These are phyloP conservation scores for Lycocerus yunnanus DNA, from an alignment of 2,888 invertebrate genomes.

Conservation along the genomic window DNA sequence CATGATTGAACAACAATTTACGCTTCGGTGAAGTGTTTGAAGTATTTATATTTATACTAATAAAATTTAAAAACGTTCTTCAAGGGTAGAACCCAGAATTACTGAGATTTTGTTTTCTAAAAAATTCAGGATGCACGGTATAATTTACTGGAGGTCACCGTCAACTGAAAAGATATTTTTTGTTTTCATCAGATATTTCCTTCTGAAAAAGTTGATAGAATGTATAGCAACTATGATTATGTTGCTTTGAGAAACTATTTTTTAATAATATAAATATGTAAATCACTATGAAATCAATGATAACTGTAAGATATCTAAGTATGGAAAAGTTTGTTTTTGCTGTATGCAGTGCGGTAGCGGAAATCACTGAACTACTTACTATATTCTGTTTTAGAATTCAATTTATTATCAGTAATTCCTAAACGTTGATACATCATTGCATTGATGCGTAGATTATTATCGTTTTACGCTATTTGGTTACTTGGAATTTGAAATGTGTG, in stretches of 20 bases:
- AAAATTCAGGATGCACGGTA: neutral
- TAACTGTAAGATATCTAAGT: too few relatives aligned
- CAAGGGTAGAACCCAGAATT: neutral
- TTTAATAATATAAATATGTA: too few relatives aligned
- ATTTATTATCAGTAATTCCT: neutral
- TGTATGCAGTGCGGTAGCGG: too few relatives aligned
- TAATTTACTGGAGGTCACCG: neutral
- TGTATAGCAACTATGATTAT: too few relatives aligned
- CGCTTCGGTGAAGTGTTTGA: slow-evolving; percentile 9
- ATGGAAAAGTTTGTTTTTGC: too few relatives aligned
- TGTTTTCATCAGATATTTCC: neutral
- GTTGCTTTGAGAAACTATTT: too few relatives aligned
- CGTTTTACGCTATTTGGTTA: neutral
- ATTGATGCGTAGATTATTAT: neutral
- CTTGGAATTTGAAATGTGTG: neutral
- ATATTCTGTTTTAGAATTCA: neutral
- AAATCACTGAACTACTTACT: too few relatives aligned
- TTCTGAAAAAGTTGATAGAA: too few relatives aligned
- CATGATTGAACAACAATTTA: slow-evolving; percentile 9
- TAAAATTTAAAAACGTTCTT: neutral
- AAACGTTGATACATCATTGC: neutral
- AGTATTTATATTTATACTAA: neutral
- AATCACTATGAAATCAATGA: too few relatives aligned
- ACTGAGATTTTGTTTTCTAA: neutral
- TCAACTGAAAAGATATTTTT: neutral